phyloP scores from a whole-genome alignment of 2,113 vertebrate species.

The Campylomormyrus numenius region DNA sequence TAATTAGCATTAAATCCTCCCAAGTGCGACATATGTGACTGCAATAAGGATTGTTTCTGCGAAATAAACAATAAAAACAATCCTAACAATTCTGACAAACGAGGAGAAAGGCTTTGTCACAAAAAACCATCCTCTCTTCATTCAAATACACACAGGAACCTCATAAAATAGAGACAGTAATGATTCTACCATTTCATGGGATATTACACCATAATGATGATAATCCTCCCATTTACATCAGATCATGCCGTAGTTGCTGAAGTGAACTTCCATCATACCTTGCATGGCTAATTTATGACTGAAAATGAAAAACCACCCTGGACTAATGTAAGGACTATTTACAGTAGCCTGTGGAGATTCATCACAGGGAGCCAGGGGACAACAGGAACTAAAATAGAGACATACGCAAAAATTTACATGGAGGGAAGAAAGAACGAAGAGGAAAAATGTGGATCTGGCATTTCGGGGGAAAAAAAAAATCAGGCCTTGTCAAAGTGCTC shows the following conservation, averaged over 20 bases:
- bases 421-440: constrained; percentile 50
- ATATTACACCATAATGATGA: constrained; percentile 99
- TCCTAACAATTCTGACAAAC: constrained; percentile 47
- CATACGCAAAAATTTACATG: constrained; percentile 46
- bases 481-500: constrained; percentile 58
- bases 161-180: constrained; percentile 87
- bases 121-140: constrained; percentile 36
- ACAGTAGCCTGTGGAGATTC: constrained; percentile 72
- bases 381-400: constrained; percentile 50
- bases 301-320: constrained; percentile 72
- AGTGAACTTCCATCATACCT: constrained; percentile 85
- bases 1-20: constrained; percentile 26
- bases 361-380: constrained; percentile 56
- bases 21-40: constrained; percentile 39
- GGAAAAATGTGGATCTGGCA: constrained; percentile 25
- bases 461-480: not conserved
- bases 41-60: constrained; percentile 32
- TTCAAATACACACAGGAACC: constrained; percentile 74
- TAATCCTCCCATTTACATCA: constrained; percentile 93
- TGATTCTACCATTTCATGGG: constrained; percentile 98
- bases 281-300: constrained; percentile 85
- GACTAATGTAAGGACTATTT: constrained; percentile 81
- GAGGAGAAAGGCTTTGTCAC: constrained; percentile 37
- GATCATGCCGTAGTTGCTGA: constrained; percentile 81
- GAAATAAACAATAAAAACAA: constrained; percentile 50